Evolutionary conservation across 1,140 invertebrate species (phyloP).

Genomic region (Kradibia gibbosae): DNA sequence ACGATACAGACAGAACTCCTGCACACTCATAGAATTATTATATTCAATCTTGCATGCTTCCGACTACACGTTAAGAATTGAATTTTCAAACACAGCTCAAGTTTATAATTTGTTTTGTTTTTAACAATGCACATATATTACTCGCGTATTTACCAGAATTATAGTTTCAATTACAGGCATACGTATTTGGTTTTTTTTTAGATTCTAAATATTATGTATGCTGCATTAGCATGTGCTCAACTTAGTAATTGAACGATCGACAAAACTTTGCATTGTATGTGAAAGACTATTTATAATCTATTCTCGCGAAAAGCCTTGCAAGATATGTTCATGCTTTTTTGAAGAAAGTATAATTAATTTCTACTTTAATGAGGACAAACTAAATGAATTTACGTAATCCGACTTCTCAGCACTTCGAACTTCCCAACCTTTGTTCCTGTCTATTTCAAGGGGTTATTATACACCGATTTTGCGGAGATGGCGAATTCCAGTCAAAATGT

Average conservation of each 20-base stretch:
- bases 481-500: not conserved
- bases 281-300: not conserved
- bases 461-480: not conserved
- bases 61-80: not conserved
- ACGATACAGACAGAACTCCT: not conserved
- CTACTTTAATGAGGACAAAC: not conserved
- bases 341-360: not conserved
- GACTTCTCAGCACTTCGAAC: not conserved
- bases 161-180: not conserved
- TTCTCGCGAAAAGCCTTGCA: not conserved
- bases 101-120: constrained; percentile 1
- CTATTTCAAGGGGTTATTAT: not conserved
- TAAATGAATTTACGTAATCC: not conserved
- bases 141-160: no score
- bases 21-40: not conserved
- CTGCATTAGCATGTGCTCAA: not conserved
- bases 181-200: not conserved
- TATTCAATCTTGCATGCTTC: not conserved
- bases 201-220: not conserved
- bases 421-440: not conserved
- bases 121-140: not conserved
- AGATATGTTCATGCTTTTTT: not conserved
- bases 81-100: not conserved
- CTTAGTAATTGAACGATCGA: not conserved
- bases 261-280: not conserved